phyloP scores from a whole-genome alignment of 2,113 vertebrate genomes.

The zebrafish (Danio rerio) region DNA sequence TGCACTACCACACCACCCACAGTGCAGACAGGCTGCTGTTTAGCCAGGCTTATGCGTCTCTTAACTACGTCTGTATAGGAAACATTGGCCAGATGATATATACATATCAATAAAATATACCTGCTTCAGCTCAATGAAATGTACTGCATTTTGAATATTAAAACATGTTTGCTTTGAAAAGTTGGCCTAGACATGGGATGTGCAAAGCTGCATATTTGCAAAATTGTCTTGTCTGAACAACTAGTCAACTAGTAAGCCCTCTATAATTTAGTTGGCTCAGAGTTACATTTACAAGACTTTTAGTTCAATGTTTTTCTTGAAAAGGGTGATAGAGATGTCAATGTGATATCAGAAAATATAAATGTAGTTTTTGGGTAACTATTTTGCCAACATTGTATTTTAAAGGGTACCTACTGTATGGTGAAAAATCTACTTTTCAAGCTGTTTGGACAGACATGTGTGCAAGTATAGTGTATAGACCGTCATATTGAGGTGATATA shows the following conservation, averaged over 20 bases:
- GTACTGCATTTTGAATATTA: too few species aligned
- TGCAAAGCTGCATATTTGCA: neutral
- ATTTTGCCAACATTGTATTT: too few species aligned
- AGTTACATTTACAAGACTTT: neutral
- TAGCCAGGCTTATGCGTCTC: neutral
- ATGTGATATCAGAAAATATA: too few species aligned
- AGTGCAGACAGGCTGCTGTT: constrained; percentile 6
- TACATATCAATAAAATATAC: too few species aligned
- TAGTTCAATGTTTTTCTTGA: neutral
- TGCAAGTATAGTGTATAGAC: too few species aligned
- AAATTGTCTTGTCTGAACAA: constrained; percentile 2
- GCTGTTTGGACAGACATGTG: too few species aligned
- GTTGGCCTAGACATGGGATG: neutral
- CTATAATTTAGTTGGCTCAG: neutral
- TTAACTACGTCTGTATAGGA: neutral
- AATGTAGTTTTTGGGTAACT: too few species aligned
- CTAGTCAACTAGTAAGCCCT: constrained; percentile 1
- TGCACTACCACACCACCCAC: constrained; percentile 12
- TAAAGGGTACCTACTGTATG: too few species aligned
- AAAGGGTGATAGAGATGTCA: neutral
- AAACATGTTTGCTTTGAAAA: too few species aligned
- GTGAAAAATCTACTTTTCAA: too few species aligned
- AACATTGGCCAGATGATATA: neutral
- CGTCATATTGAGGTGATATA: too few species aligned
- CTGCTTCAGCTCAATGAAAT: too few species aligned